Base-by-base conservation (phyloP, 2,888 invertebrate genomes). In the Nomada ruficornis region DNA sequence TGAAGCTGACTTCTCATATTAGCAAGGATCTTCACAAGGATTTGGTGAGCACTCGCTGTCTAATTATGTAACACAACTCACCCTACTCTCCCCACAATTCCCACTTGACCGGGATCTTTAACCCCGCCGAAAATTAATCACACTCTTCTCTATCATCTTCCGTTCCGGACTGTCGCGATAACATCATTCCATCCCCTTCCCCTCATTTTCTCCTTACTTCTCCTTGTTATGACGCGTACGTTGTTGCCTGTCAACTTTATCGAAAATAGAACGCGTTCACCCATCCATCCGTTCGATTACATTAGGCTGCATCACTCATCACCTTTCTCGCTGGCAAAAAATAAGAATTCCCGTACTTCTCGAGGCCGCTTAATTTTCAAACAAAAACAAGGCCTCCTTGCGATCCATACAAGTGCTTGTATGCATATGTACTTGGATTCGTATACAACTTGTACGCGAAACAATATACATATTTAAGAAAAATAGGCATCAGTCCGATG, bases 21-120 rank as follows among this genome's bases (percentile, higher is more conserved):
- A 98, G 98, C 91, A 98, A 98, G 95, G 99, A 99, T 94, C 96
- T 99, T 84, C 98, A 99, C 94, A 98, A 98, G 95, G 98, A 99
- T 95, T 96, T 99, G 97, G 98, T 98, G 94, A 96, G 97, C 81
- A 54, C 13, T 59, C 52, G 64, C 52, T 50, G 15, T 65, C n/a
- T 67, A 60, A 76, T 84, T 83, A 83, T 65, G 69, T 83, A 83
- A 82, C 65, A 15, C 23, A 42, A 69, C 71, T 65, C 42, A 82
- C 65, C 72, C 67, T 65, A 44, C 64, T 73, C 64, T 73, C n/a
- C 47, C 42, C 2, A 15, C 36, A 50, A 23, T 54, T 29, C 60
- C 20, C 36, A 57, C 72, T 77, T 60, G 29, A 59, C n/a, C 26
- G 47, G 2, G 15, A 50, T 70, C 29, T 69, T 29, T 15, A 29